Conservation (phyloP, 2,888 invertebrate species). For the Tridacna crocea region DNA sequence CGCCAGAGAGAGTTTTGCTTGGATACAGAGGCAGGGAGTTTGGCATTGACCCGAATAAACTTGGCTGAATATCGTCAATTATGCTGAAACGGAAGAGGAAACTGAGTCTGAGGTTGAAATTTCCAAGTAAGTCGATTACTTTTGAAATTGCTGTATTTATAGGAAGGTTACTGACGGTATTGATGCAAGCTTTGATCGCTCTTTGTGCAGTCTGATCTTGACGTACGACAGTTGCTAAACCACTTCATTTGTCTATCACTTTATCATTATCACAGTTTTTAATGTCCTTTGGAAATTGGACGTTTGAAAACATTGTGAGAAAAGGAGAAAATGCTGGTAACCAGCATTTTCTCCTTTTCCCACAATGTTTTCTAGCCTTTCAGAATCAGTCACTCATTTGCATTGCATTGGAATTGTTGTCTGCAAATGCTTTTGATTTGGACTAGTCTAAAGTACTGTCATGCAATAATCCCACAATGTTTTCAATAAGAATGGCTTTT, state of each 20-base stretch:
- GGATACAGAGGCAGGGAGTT: constrained; percentile 14
- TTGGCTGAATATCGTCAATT: constrained; percentile 9
- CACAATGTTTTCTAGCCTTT: constrained; percentile 1
- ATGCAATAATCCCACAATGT: no score
- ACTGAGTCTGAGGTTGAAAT: constrained; percentile 70
- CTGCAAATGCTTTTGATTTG: no score
- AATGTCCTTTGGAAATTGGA: neutral
- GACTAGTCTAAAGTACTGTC: no score
- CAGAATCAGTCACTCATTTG: no score
- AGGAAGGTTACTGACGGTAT: no score
- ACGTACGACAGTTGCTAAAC: neutral
- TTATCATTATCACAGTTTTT: no score
- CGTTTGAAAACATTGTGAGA: no score
- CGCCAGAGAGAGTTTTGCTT: neutral
- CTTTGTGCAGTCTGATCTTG: neutral
- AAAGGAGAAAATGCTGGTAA: constrained; percentile 1
- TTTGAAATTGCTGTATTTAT: no score
- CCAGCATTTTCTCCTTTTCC: neutral
- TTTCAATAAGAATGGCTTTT: no score
- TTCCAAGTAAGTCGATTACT: constrained; percentile 15
- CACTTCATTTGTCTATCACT: neutral
- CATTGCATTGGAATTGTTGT: no score
- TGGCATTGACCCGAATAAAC: constrained; percentile 15
- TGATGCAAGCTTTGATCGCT: no score
- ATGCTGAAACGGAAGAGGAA: constrained; percentile 75